Evolutionary conservation across 2,797 vertebrate species (phyloP).

Genomic region (Erpetoichthys calabaricus): DNA sequence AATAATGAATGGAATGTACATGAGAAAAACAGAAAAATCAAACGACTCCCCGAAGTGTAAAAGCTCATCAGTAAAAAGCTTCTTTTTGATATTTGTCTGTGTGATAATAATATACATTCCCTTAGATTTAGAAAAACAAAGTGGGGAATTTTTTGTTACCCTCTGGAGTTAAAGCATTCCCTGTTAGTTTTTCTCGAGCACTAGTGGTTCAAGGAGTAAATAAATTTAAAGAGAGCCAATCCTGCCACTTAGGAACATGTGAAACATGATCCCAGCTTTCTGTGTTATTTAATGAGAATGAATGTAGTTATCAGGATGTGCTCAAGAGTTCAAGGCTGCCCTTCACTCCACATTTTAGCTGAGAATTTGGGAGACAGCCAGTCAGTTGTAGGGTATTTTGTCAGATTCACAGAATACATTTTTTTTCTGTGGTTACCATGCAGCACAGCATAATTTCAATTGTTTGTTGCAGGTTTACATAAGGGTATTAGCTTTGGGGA

Average conservation of each 20-base stretch:
- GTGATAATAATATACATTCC: too few relatives aligned
- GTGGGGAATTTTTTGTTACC: too few relatives aligned
- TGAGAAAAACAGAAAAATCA: too few relatives aligned
- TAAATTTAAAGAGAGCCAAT: too few relatives aligned
- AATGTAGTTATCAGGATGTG: constrained; percentile 6
- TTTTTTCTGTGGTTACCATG: constrained; percentile 5
- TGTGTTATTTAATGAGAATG: constrained; percentile 1
- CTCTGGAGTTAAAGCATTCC: too few relatives aligned
- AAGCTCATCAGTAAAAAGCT: too few relatives aligned
- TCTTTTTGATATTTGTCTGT: too few relatives aligned
- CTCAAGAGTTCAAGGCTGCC: constrained; percentile 1
- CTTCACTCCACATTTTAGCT: not conserved
- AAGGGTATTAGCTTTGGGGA: constrained; percentile 8
- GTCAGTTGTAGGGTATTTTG: constrained; percentile 10
- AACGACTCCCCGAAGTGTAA: too few relatives aligned
- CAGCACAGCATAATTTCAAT: constrained; percentile 9
- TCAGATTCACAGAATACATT: constrained; percentile 10
- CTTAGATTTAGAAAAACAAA: too few relatives aligned
- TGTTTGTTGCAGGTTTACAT: constrained; percentile 15
- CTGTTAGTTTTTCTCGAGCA: too few relatives aligned
- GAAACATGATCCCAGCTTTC: constrained; percentile 3
- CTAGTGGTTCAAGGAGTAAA: too few relatives aligned
- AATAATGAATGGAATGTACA: too few relatives aligned
- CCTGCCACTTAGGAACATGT: not conserved
- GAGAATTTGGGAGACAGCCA: constrained; percentile 8